These are phyloP conservation scores for Catagonus wagneri DNA, from an alignment of 2,113 vertebrate species.

Conservation along the genomic window DNA sequence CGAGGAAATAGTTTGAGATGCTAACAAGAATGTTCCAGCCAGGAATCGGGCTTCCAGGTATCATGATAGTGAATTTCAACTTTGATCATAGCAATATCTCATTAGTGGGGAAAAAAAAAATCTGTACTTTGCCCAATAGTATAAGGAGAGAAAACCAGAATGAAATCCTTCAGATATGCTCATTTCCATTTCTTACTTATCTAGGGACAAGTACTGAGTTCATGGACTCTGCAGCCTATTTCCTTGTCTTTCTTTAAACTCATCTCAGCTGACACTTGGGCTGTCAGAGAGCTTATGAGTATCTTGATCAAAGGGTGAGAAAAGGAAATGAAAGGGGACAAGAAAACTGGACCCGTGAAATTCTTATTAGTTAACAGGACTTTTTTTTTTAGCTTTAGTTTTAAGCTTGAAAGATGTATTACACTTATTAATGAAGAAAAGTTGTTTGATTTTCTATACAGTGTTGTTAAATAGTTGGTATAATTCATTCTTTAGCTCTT, in stretches of 20 bases:
- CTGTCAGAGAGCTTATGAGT: background rate
- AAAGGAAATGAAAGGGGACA: background rate
- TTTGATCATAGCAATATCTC: background rate
- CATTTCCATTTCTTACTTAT: background rate
- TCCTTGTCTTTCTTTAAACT: background rate
- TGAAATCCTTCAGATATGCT: background rate
- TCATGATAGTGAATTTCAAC: background rate
- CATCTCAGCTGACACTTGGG: background rate
- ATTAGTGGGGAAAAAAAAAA: background rate
- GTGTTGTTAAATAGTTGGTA: background rate
- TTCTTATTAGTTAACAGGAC: background rate
- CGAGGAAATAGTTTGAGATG: background rate
- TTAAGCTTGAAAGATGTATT: background rate
- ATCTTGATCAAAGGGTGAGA: background rate
- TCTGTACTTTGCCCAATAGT: background rate
- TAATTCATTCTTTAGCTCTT: background rate
- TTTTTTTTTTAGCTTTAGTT: background rate
- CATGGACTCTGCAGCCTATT: background rate
- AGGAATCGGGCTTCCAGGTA: background rate
- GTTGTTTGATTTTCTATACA: background rate
- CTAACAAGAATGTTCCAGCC: background rate
- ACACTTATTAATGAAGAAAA: conserved; percentile 9
- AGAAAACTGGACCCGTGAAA: background rate
- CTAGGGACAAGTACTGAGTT: background rate
- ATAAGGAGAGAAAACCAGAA: background rate